Evolutionary conservation across 2,888 invertebrate species (phyloP).

Genomic region (Drosophila meridiana): DNA sequence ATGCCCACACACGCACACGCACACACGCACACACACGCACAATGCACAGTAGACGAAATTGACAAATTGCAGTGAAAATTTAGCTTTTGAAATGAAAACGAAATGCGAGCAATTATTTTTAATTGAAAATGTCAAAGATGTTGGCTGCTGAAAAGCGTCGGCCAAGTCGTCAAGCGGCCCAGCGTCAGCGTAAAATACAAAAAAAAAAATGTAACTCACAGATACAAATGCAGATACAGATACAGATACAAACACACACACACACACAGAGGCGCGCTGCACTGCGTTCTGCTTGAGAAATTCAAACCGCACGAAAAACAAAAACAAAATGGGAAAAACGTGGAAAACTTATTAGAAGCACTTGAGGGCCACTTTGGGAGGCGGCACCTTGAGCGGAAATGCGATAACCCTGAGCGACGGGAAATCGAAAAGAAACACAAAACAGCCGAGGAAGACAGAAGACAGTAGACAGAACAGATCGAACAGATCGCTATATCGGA

Average conservation of each 20-base stretch:
- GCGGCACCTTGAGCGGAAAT: slow-evolving; percentile 73
- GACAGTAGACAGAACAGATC: background rate
- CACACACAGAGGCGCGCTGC: slow-evolving; percentile 24
- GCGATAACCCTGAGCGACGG: slow-evolving; percentile 77
- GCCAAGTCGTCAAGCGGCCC: slow-evolving; percentile 55
- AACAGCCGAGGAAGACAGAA: slow-evolving; percentile 21
- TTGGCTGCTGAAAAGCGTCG: slow-evolving; percentile 65
- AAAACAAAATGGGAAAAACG: slow-evolving; percentile 24
- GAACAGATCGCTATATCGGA: background rate
- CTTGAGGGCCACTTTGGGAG: slow-evolving; percentile 63
- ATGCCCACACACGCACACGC: slow-evolving; percentile 24
- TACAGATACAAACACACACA: slow-evolving; percentile 16
- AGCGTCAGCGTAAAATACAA: slow-evolving; percentile 15
- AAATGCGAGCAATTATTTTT: slow-evolving; percentile 81
- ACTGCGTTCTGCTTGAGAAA: slow-evolving; percentile 44
- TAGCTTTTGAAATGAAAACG: slow-evolving; percentile 67
- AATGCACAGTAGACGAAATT: slow-evolving; percentile 54
- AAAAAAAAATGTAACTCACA: slow-evolving; percentile 32
- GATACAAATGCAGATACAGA: slow-evolving; percentile 25
- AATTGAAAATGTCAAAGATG: slow-evolving; percentile 81
- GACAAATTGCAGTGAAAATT: slow-evolving; percentile 74
- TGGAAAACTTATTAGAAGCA: slow-evolving; percentile 59
- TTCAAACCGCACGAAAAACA: background rate
- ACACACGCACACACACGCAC: slow-evolving; percentile 7
- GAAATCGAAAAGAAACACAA: slow-evolving; percentile 54